Base-by-base conservation (phyloP, 2,888 invertebrate genomes). In the Dasypogon diadema region DNA sequence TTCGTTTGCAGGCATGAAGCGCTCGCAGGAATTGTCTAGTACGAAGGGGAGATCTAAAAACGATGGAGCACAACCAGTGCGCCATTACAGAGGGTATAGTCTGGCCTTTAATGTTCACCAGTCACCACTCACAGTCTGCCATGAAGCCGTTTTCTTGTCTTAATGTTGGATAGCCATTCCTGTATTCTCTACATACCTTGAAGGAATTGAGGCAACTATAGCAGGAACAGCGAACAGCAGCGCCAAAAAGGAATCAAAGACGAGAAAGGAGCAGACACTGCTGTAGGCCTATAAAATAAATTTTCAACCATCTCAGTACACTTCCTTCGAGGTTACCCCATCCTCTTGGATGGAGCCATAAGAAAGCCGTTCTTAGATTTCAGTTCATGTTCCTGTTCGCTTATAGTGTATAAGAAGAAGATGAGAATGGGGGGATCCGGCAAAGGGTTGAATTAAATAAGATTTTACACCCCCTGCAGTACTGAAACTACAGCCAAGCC, bases 211-310 rank as follows among this genome's bases (percentile, higher is more conserved):
- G 70, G 34, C 70, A 51, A 70, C 70, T 65, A n/a, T n/a, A 12
- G n/a, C 42, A 37, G 18, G 37, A 42, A 22, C 54, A 21, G 65
- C 22, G 12, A 16, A 22, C n/a, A 22, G 5, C 37, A 34, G 16
- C 70, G 30, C n/a, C 63, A 34, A 63, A 51, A 51, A 54, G 48
- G 54, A 75, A 65, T 75, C 75, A 75, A 75, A 75, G 65, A 55
- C 60, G 46, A 60, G 58, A 24, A 60, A 55, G 34, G 56, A 24
- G 21, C 55, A 58, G 68, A 21, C 75, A 75, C 63, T 46, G 75
- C 75, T 75, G 22, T 75, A 75, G 75, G 75, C 75, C 42, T 75
- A 55, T 75, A 65, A 75, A 75, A 75, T 75, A 75, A 75, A 75
- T 75, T 75, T 48, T 75, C 51, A 26, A 58, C 22, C 74, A 16